phyloP scores from a whole-genome alignment of 2,113 vertebrate genomes.

The Coptodon bakossiorum region DNA sequence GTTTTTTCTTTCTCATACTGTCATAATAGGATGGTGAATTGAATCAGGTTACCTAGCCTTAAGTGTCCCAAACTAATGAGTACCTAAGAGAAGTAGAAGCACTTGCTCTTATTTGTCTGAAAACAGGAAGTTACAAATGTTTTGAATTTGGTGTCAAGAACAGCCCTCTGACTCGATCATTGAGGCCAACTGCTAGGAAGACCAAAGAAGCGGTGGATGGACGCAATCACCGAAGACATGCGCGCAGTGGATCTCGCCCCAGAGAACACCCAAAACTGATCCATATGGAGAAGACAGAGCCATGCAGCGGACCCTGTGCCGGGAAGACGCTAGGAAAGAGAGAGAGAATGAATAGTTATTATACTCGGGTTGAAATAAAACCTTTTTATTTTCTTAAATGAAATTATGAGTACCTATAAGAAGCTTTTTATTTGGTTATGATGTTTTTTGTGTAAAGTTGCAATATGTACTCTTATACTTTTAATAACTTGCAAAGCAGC shows the following conservation, averaged over 20 bases:
- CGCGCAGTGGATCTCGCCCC: rapidly evolving
- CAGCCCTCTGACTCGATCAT: rapidly evolving
- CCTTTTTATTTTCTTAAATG: neutral
- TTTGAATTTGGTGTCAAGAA: neutral
- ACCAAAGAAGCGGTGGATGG: neutral
- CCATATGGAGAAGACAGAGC: neutral
- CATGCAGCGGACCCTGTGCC: neutral
- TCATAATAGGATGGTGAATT: neutral
- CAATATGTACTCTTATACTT: neutral
- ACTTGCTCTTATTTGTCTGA: neutral
- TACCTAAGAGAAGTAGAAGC: neutral
- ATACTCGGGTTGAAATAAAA: neutral
- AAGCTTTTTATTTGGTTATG: neutral
- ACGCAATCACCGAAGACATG: neutral
- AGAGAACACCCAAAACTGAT: neutral
- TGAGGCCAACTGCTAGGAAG: neutral
- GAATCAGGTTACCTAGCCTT: neutral
- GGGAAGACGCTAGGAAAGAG: neutral
- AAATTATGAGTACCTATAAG: neutral
- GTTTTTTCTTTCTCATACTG: neutral
- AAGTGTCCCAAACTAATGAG: neutral
- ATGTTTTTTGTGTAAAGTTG: neutral
- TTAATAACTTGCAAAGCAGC: neutral
- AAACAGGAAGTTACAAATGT: neutral
- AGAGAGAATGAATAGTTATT: neutral